Conservation (phyloP, 2,888 invertebrate genomes). For the Geophilus truncorum region DNA sequence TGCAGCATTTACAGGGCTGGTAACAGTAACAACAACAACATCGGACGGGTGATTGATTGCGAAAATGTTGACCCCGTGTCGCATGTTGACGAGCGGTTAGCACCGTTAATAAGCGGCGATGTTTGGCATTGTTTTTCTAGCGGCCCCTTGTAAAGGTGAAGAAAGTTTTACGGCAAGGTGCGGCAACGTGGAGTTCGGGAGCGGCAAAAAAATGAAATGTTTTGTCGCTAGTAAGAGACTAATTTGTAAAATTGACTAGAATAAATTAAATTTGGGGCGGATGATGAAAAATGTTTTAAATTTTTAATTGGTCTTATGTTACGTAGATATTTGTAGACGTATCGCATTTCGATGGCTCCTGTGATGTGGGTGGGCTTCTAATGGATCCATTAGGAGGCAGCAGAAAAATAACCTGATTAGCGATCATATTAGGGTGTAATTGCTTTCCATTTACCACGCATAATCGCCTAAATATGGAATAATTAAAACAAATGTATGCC, state of each 20-base stretch:
- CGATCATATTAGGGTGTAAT: conserved; percentile 35
- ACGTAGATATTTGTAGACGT: conserved; percentile 18
- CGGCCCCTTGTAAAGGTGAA: not conserved
- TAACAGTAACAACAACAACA: too few relatives aligned
- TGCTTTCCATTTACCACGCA: conserved; percentile 35
- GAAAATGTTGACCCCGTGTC: not conserved
- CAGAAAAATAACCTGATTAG: conserved; percentile 34
- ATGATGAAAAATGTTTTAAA: conserved; percentile 27
- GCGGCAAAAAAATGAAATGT: not conserved
- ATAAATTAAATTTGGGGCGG: conserved; percentile 25
- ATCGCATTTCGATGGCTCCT: conserved; percentile 13
- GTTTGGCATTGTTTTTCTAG: not conserved
- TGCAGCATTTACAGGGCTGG: too few relatives aligned
- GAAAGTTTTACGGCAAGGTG: not conserved
- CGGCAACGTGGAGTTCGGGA: not conserved
- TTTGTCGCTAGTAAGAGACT: not conserved
- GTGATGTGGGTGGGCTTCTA: conserved; percentile 22
- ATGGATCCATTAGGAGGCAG: conserved; percentile 21
- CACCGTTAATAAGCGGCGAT: not conserved
- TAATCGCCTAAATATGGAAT: conserved; percentile 35
- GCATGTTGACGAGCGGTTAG: not conserved
- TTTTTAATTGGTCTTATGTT: conserved; percentile 22
- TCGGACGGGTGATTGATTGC: not conserved
- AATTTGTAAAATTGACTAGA: conserved; percentile 17
- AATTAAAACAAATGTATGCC: conserved; percentile 35